phyloP scores from a whole-genome alignment of 2,888 invertebrate genomes.

The Mythimna vitellina region DNA sequence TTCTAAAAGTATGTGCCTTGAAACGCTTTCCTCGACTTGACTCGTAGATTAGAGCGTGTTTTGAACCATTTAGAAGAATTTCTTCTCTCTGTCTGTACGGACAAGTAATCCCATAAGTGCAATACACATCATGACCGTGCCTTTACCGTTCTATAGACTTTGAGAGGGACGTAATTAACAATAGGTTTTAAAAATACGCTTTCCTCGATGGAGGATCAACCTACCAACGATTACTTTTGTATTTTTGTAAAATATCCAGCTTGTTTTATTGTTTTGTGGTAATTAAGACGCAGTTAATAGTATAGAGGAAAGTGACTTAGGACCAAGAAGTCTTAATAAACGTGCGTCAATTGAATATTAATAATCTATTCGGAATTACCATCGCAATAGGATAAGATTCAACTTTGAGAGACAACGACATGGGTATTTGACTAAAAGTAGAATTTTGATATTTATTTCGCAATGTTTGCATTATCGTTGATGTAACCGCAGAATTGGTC shows the following conservation, averaged over 20 bases:
- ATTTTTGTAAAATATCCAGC: constrained; percentile 82
- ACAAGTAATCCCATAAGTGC: constrained; percentile 88
- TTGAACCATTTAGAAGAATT: constrained; percentile 89
- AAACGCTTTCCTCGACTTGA: constrained; percentile 89
- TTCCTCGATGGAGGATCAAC: constrained; percentile 79
- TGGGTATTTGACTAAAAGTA: constrained; percentile 73
- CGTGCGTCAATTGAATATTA: constrained; percentile 83
- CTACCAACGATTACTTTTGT: constrained; percentile 83
- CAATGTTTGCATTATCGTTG: constrained; percentile 73
- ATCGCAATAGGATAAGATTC: constrained; percentile 84
- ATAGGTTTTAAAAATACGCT: constrained; percentile 87
- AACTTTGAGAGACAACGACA: constrained; percentile 86
- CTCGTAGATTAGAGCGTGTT: constrained; percentile 88
- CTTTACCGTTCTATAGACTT: constrained; percentile 90
- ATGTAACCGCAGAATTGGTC: constrained; percentile 61
- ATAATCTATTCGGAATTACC: constrained; percentile 74
- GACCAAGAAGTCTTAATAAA: constrained; percentile 81
- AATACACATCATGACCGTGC: constrained; percentile 91
- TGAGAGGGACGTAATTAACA: constrained; percentile 90
- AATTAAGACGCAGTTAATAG: constrained; percentile 75
- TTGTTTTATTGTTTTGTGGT: constrained; percentile 77
- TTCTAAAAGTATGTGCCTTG: constrained; percentile 91
- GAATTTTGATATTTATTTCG: constrained; percentile 77
- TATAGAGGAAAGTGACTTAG: constrained; percentile 80
- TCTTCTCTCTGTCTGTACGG: constrained; percentile 88